phyloP scores from a whole-genome alignment of 1,140 invertebrate genomes.

The Harpegnathos saltator region DNA sequence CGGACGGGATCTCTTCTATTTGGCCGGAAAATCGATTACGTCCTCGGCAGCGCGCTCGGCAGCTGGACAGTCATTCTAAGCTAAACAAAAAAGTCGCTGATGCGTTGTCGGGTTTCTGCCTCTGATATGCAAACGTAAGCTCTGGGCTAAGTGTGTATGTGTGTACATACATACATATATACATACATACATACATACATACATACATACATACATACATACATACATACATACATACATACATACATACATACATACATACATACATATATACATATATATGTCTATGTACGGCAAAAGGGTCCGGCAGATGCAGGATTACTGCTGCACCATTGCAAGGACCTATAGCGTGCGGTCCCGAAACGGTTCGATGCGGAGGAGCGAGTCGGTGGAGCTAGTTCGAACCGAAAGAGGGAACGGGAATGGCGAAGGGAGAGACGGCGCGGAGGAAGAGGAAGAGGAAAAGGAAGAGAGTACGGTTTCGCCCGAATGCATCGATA shows the following conservation, averaged over 20 bases:
- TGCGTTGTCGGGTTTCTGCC: conserved; percentile 65
- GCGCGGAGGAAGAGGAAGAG: conserved; percentile 56
- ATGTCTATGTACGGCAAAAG: conserved; percentile 38
- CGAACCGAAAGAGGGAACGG: conserved; percentile 57
- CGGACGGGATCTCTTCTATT: conserved; percentile 36
- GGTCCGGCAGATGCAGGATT: conserved; percentile 71
- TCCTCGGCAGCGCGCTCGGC: conserved; percentile 34
- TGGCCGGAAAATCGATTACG: conserved; percentile 67
- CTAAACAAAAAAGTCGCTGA: conserved; percentile 68
- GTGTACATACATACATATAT: conserved; percentile 24
- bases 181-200: conserved; percentile 38
- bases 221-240: too few species aligned
- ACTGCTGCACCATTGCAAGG: conserved; percentile 63
- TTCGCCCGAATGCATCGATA: conserved; percentile 78
- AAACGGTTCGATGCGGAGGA: conserved; percentile 61
- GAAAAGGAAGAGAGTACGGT: conserved; percentile 63
- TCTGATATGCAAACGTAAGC: conserved; percentile 74
- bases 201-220: too few species aligned
- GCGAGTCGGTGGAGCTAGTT: conserved; percentile 59
- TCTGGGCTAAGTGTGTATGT: conserved; percentile 38
- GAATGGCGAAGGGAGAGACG: conserved; percentile 53
- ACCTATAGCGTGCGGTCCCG: conserved; percentile 56
- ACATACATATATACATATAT: too few species aligned
- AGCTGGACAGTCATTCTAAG: conserved; percentile 60
- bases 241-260: conserved; percentile 30